Evolutionary conservation across 2,797 vertebrate species (phyloP).

Genomic region (Anguilla pacifica): DNA sequence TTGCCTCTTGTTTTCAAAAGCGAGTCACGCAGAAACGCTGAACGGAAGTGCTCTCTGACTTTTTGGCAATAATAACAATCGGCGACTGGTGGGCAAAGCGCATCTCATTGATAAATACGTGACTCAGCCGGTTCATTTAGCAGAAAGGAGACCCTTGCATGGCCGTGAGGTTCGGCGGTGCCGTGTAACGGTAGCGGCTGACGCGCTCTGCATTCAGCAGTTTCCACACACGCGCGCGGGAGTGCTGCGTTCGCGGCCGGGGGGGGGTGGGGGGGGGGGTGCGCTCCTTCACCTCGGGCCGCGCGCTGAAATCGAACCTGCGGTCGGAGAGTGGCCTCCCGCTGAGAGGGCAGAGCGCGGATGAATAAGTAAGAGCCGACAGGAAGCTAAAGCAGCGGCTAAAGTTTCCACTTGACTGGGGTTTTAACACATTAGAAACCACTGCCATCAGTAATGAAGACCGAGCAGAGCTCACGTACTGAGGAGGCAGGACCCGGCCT

Average conservation of each 20-base stretch:
- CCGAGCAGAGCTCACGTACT: constrained; percentile 26
- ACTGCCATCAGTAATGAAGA: constrained; percentile 64
- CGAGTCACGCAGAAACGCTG: not conserved
- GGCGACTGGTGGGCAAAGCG: not conserved
- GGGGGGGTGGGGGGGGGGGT: constrained; percentile 30
- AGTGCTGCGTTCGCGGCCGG: constrained; percentile 43
- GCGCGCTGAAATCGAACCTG: constrained; percentile 4
- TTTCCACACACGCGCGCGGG: too few relatives aligned
- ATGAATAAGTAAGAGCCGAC: constrained; percentile 75
- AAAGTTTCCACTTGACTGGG: constrained; percentile 66
- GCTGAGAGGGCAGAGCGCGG: constrained; percentile 59
- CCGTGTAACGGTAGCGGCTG: not conserved
- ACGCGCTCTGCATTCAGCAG: not conserved
- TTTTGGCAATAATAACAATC: not conserved
- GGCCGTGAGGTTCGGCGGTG: too few relatives aligned
- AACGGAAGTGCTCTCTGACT: not conserved
- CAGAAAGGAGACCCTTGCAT: not conserved
- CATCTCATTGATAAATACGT: not conserved
- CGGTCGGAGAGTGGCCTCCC: constrained; percentile 53
- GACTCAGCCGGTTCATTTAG: not conserved
- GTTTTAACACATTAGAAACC: constrained; percentile 74
- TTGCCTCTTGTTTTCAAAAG: not conserved
- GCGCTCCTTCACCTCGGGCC: constrained; percentile 9
- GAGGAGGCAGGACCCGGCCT: not conserved
- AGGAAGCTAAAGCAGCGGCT: constrained; percentile 67